Percentiles rank a stretch among this genome's conserved stretches.
phyloP scores from a whole-genome alignment of 1,140 invertebrate genomes.

The Drosophila guanche region DNA sequence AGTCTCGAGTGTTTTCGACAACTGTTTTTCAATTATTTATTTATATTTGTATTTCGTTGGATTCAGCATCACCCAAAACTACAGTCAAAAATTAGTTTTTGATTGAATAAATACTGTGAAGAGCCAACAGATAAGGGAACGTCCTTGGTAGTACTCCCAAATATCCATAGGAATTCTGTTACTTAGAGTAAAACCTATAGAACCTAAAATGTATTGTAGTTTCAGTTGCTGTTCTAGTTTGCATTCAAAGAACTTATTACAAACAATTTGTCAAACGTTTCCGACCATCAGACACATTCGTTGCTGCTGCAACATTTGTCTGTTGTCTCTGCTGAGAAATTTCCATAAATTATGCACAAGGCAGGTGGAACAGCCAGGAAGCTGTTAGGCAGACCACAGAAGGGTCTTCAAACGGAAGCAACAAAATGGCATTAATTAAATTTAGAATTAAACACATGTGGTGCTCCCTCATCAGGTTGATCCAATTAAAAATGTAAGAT shows the following conservation, averaged over 20 bases:
- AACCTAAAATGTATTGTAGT: no score
- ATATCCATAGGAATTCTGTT: no score
- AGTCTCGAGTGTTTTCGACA: not conserved
- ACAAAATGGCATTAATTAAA: slow-evolving; percentile 54
- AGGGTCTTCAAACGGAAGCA: slow-evolving; percentile 12
- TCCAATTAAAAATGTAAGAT: slow-evolving; percentile 25
- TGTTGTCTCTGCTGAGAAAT: slow-evolving; percentile 11
- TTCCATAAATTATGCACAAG: slow-evolving; percentile 46
- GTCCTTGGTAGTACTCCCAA: no score
- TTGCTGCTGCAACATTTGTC: slow-evolving; percentile 16
- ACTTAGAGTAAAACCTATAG: no score
- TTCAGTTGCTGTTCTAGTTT: not conserved
- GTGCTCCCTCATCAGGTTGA: not conserved
- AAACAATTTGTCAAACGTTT: slow-evolving; percentile 47
- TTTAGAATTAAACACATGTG: slow-evolving; percentile 41
- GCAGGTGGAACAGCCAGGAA: slow-evolving; percentile 26
- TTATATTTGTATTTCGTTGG: not conserved
- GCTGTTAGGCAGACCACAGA: slow-evolving; percentile 14
- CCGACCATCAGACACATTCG: slow-evolving; percentile 44
- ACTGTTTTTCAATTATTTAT: slow-evolving; percentile 15
- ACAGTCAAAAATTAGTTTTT: no score
- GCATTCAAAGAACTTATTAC: slow-evolving; percentile 3
- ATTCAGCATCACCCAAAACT: no score
- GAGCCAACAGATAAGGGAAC: not conserved
- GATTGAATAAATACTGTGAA: not conserved